These are phyloP conservation scores for Tyto alba DNA, from an alignment of 2,113 vertebrate genomes.

Conservation along the genomic window DNA sequence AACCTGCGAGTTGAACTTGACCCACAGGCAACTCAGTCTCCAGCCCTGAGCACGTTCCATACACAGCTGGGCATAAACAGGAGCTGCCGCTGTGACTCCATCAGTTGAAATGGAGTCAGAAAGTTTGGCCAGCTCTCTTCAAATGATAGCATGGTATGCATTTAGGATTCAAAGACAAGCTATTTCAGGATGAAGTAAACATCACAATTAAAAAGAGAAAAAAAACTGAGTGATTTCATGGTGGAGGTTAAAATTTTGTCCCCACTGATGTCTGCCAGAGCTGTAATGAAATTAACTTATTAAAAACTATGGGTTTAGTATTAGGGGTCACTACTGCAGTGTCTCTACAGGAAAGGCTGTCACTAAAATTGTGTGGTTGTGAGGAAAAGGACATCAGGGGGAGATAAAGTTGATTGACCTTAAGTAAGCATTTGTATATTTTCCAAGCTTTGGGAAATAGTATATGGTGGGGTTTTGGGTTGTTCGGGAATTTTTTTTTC, in stretches of 20 bases:
- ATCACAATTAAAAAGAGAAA: background rate
- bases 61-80: background rate
- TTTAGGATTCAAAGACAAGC: background rate
- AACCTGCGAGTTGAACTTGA: background rate
- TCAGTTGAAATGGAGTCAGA: background rate
- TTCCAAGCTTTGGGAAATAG: background rate
- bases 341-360: background rate
- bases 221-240: background rate
- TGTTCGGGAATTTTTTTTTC: background rate
- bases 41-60: background rate
- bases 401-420: background rate
- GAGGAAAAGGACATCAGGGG: background rate
- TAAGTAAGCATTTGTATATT: background rate
- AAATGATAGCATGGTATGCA: rapidly evolving
- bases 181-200: background rate
- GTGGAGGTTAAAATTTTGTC: background rate
- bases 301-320: background rate
- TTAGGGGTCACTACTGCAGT: background rate
- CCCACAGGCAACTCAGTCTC: background rate
- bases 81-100: background rate
- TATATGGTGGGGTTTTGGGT: background rate
- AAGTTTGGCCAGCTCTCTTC: background rate
- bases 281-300: background rate
- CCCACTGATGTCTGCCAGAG: background rate
- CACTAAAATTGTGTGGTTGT: background rate